Conservation (phyloP, 2,113 vertebrate species). For the Notarius quadriscutis region DNA sequence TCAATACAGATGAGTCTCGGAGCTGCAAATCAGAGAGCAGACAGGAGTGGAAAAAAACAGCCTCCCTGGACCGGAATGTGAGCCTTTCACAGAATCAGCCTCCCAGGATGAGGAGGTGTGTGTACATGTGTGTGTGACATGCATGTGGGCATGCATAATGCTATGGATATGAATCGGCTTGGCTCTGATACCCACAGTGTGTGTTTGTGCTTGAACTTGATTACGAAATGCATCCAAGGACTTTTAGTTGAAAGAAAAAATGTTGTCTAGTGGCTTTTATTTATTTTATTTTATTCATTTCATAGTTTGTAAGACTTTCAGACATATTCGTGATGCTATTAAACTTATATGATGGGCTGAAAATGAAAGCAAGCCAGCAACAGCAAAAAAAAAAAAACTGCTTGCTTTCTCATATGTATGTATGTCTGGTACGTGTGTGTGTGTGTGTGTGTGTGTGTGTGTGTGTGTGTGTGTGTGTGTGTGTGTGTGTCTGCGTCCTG, state of each 20-base stretch:
- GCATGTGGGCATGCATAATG: not conserved
- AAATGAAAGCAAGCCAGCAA: not conserved
- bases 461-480: conserved; percentile 22
- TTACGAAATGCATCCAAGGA: not conserved
- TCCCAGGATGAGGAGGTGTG: conserved; percentile 76
- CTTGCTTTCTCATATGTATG: conserved; percentile 39
- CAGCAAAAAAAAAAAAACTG: not conserved
- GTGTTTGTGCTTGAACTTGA: not conserved
- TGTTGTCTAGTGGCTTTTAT: not conserved
- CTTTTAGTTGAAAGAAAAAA: not conserved
- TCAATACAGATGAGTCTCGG: conserved; percentile 70
- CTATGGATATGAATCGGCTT: not conserved
- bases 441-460: conserved; percentile 6
- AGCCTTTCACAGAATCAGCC: conserved; percentile 65
- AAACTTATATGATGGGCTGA: not conserved
- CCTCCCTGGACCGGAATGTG: conserved; percentile 72
- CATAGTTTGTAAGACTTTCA: not conserved
- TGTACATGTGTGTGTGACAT: conserved; percentile 12
- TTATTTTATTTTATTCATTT: not conserved
- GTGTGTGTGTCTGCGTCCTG: conserved; percentile 32
- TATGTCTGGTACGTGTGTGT: conserved; percentile 32
- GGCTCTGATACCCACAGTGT: not conserved
- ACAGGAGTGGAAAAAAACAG: conserved; percentile 74
- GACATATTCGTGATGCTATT: not conserved
- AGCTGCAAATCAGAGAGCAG: conserved; percentile 70